Conservation (phyloP, 2,888 invertebrate species). For the Magallana nippona region DNA sequence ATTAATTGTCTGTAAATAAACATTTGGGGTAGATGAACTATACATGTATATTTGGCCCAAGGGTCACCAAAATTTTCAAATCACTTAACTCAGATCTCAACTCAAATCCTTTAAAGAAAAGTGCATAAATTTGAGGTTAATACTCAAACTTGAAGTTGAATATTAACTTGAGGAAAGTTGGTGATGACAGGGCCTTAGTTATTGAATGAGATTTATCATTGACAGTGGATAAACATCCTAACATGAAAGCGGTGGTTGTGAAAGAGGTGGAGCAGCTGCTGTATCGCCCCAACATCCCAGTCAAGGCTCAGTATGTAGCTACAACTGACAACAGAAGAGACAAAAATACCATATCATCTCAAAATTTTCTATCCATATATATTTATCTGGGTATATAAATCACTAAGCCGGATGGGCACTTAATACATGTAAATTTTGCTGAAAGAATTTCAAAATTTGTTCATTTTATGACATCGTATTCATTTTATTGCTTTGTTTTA, state of each 20-base stretch:
- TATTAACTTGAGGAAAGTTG: no score
- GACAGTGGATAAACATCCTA: conserved; percentile 88
- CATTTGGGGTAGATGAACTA: no score
- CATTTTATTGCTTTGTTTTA: conserved; percentile 31
- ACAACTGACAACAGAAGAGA: background rate
- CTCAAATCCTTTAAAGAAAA: no score
- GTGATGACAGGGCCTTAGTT: no score
- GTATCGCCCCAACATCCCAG: conserved; percentile 89
- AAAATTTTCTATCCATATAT: no score
- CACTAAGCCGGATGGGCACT: background rate
- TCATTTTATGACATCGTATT: background rate
- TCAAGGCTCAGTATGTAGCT: conserved; percentile 88
- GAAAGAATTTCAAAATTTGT: background rate
- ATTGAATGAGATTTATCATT: conserved; percentile 37
- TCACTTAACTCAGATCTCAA: no score
- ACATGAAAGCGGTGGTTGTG: conserved; percentile 93
- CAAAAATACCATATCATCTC: no score
- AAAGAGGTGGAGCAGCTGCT: conserved; percentile 93
- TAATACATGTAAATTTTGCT: background rate
- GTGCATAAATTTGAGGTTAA: no score
- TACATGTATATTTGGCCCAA: background rate
- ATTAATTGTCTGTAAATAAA: no score
- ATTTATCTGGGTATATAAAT: no score
- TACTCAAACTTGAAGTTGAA: no score
- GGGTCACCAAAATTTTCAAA: no score